phyloP scores from a whole-genome alignment of 2,113 vertebrate species.

The Lophotis ruficrista region DNA sequence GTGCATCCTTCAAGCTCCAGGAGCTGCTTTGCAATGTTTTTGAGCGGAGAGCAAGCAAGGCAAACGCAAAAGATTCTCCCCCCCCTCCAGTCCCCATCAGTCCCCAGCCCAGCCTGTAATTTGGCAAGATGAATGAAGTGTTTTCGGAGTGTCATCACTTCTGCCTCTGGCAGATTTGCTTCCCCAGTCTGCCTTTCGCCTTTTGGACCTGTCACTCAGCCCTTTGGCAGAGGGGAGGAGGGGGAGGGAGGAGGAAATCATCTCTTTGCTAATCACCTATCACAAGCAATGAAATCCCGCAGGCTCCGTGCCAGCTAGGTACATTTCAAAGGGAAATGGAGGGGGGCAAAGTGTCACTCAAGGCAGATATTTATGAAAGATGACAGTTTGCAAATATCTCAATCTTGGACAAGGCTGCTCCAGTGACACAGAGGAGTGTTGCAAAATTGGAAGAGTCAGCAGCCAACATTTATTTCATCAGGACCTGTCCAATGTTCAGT shows the following conservation, averaged over 20 bases:
- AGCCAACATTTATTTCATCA: constrained; percentile 95
- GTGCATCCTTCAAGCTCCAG: neutral
- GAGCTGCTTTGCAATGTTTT: neutral
- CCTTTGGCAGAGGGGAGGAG: constrained; percentile 60
- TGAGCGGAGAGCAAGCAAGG: neutral
- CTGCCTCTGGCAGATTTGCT: constrained; percentile 69
- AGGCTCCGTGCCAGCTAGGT: constrained; percentile 74
- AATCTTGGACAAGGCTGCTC: constrained; percentile 89
- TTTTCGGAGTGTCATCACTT: constrained; percentile 63
- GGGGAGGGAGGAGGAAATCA: constrained; percentile 60
- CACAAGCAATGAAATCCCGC: constrained; percentile 78
- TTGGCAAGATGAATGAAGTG: constrained; percentile 69
- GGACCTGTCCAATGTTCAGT: constrained; percentile 84
- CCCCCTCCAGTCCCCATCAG: constrained; percentile 26
- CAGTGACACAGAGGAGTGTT: constrained; percentile 86
- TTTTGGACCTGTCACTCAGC: constrained; percentile 72
- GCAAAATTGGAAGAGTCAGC: constrained; percentile 95
- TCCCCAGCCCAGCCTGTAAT: constrained; percentile 64
- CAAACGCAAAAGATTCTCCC: constrained; percentile 33
- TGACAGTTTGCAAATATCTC: constrained; percentile 99
- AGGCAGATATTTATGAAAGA: constrained; percentile 94
- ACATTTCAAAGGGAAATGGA: constrained; percentile 74
- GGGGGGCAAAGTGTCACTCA: constrained; percentile 80
- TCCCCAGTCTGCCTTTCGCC: constrained; percentile 69
- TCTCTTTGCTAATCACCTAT: constrained; percentile 79